Evolutionary conservation across 2,113 vertebrate species (phyloP).

Genomic region (Tragelaphus imberbis): DNA sequence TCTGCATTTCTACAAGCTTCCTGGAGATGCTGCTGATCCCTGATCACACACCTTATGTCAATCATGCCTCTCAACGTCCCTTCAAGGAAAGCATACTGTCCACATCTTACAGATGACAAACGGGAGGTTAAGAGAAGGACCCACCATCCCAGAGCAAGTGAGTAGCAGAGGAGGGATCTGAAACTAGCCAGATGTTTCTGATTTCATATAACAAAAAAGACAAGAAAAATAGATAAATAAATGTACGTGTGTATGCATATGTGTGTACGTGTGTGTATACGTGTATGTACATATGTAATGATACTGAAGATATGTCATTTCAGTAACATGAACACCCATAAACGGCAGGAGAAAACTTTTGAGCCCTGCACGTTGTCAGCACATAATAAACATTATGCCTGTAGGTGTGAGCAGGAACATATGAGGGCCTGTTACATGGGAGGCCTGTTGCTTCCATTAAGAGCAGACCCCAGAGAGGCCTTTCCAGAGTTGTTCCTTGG

Average conservation of each 20-base stretch:
- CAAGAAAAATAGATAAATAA: not conserved
- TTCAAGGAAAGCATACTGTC: not conserved
- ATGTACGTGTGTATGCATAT: not conserved
- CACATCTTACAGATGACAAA: not conserved
- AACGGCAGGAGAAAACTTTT: not conserved
- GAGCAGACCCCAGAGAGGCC: not conserved
- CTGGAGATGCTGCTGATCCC: not conserved
- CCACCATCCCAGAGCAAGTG: not conserved
- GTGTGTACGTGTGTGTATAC: fast-evolving
- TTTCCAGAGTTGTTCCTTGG: not conserved
- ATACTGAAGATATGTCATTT: slow-evolving; percentile 4
- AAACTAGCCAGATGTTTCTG: not conserved
- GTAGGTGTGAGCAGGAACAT: not conserved
- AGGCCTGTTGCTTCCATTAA: not conserved
- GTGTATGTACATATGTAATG: not conserved
- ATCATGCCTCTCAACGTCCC: not conserved
- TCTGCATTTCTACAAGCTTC: not conserved
- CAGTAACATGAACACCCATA: not conserved
- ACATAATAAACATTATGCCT: not conserved
- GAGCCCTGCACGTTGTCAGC: not conserved
- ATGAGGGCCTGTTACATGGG: too few relatives aligned
- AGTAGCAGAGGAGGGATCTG: not conserved
- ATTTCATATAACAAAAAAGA: not conserved
- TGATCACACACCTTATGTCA: not conserved
- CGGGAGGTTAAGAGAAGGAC: not conserved